Evolutionary conservation across 2,797 vertebrate genomes (phyloP).

Genomic region (Poeciliopsis infans): DNA sequence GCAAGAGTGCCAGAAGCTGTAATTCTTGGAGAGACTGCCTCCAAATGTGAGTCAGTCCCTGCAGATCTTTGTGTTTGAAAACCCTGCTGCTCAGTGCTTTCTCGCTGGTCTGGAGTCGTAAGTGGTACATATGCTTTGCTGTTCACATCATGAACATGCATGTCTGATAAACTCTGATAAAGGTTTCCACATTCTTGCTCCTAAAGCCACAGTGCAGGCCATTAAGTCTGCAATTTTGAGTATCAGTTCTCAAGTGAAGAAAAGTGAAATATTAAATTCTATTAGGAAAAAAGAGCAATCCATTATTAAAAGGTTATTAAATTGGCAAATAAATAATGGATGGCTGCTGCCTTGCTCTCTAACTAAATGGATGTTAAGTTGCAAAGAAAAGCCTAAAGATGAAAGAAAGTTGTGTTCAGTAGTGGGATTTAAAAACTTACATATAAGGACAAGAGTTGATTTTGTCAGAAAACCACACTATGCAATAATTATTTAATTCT

Average conservation of each 20-base stretch:
- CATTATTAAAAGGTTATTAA: conserved; percentile 1
- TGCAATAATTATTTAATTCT: background rate
- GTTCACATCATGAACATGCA: background rate
- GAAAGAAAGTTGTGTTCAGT: background rate
- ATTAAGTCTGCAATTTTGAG: background rate
- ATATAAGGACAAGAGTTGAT: background rate
- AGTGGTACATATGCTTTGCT: background rate
- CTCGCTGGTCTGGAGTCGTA: background rate
- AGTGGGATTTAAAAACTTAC: background rate
- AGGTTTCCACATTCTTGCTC: background rate
- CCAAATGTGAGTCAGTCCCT: background rate
- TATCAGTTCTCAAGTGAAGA: background rate
- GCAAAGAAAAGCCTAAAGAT: background rate
- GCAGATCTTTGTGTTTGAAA: background rate
- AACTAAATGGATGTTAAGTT: background rate
- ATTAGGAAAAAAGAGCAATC: background rate
- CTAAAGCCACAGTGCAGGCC: background rate
- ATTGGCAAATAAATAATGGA: background rate
- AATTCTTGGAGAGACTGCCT: background rate
- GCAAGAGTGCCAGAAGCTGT: background rate
- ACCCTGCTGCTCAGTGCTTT: background rate
- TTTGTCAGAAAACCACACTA: background rate
- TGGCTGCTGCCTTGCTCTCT: background rate
- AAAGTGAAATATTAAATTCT: background rate
- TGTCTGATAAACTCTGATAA: background rate